Evolutionary conservation across 2,888 invertebrate species (phyloP).

Genomic region (Frankliniella fusca): DNA sequence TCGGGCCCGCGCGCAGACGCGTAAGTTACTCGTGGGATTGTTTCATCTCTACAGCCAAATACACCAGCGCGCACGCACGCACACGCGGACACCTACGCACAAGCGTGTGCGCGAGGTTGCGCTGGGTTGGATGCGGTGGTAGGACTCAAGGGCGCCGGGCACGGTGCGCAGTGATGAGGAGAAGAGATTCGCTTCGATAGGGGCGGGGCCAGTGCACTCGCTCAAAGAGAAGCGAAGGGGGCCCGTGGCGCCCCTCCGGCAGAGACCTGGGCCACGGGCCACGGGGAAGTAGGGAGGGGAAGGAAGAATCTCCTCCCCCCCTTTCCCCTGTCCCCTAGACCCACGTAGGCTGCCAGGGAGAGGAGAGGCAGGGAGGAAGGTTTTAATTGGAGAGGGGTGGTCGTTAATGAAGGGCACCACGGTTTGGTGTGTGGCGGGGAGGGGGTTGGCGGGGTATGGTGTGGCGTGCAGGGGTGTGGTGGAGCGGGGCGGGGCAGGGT

Average conservation of each 20-base stretch:
- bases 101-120: too few relatives aligned
- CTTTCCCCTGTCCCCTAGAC: too few relatives aligned
- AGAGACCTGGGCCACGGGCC: not conserved
- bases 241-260: too few relatives aligned
- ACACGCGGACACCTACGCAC: too few relatives aligned
- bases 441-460: not conserved
- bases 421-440: not conserved
- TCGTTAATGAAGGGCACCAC: constrained; percentile 19
- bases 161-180: too few relatives aligned
- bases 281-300: not conserved
- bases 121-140: too few relatives aligned
- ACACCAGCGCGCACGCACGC: too few relatives aligned
- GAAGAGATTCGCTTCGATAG: too few relatives aligned
- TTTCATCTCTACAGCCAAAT: too few relatives aligned
- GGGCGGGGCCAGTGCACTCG: not conserved
- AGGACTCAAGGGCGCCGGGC: too few relatives aligned
- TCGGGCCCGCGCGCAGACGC: too few relatives aligned
- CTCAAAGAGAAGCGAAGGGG: not conserved
- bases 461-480: not conserved
- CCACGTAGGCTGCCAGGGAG: not conserved
- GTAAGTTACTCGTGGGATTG: too few relatives aligned
- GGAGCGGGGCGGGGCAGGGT: not conserved
- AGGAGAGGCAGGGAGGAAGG: not conserved
- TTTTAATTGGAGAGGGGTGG: constrained; percentile 22
- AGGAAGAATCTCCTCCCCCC: not conserved